Conservation (phyloP, 2,797 vertebrate species). For the Chloroceryle amazona region DNA sequence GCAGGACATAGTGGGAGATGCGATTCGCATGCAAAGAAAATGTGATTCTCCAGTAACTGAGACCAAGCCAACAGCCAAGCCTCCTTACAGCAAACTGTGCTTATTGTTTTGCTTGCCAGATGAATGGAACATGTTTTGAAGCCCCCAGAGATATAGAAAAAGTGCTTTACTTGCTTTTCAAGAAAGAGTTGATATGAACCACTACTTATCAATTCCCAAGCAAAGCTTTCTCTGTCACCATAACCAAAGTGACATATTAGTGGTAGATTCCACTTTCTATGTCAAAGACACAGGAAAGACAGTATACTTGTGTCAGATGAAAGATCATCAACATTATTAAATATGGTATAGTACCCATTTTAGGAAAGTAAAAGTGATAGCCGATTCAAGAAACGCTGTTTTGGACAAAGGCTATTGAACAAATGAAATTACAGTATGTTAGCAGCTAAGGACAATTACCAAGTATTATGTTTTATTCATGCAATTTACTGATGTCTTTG, state of each 20-base stretch:
- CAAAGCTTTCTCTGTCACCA: not conserved
- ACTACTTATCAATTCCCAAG: not conserved
- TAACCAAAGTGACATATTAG: not conserved
- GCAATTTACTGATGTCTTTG: conserved; percentile 74
- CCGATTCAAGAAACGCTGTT: not conserved
- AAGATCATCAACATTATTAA: not conserved
- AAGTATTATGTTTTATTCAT: conserved; percentile 73
- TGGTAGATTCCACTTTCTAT: not conserved
- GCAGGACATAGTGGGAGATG: not conserved
- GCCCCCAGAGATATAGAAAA: not conserved
- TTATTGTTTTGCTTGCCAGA: not conserved
- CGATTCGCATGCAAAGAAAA: not conserved
- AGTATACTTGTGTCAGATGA: not conserved
- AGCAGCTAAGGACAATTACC: conserved; percentile 57
- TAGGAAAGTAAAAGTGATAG: not conserved
- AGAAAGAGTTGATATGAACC: not conserved
- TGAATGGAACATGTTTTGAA: not conserved
- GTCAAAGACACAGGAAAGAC: not conserved
- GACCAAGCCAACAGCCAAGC: not conserved
- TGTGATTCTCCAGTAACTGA: not conserved
- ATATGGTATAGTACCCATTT: not conserved
- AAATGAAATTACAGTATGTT: conserved; percentile 46
- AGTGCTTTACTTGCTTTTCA: not conserved
- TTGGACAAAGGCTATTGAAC: not conserved
- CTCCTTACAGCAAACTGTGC: not conserved